Evolutionary conservation across 2,113 vertebrate species (phyloP).

Genomic region (Actenoides lindsayi): DNA sequence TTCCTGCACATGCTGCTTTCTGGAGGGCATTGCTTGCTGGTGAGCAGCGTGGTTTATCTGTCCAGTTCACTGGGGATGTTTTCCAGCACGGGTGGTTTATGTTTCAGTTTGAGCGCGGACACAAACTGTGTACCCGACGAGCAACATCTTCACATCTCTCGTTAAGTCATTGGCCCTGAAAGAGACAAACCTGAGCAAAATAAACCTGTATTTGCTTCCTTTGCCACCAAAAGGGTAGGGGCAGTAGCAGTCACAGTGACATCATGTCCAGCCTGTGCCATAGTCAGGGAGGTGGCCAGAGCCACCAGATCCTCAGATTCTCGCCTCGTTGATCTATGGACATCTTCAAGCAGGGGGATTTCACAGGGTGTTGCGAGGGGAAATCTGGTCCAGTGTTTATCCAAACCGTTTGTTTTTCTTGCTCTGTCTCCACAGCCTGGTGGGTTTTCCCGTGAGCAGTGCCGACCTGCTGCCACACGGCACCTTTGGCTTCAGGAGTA

Average conservation of each 20-base stretch:
- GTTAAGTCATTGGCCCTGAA: background rate
- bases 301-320: too few species aligned
- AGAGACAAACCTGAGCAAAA: background rate
- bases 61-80: background rate
- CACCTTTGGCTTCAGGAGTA: background rate
- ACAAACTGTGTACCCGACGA: too few species aligned
- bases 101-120: background rate
- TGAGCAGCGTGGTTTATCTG: accelerated
- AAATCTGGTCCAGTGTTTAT: background rate
- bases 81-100: background rate
- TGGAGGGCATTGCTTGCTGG: background rate
- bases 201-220: background rate
- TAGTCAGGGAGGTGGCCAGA: background rate
- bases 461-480: accelerated
- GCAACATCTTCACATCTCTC: background rate
- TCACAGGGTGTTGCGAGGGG: too few species aligned
- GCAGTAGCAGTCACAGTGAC: background rate
- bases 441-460: background rate
- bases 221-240: background rate
- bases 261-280: accelerated
- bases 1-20: background rate
- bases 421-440: background rate
- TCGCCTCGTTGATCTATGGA: background rate
- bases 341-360: background rate
- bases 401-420: background rate